Percentiles rank a stretch among this genome's conserved stretches.
Conservation (phyloP, 2,113 vertebrate genomes). For the Rana temporaria region DNA sequence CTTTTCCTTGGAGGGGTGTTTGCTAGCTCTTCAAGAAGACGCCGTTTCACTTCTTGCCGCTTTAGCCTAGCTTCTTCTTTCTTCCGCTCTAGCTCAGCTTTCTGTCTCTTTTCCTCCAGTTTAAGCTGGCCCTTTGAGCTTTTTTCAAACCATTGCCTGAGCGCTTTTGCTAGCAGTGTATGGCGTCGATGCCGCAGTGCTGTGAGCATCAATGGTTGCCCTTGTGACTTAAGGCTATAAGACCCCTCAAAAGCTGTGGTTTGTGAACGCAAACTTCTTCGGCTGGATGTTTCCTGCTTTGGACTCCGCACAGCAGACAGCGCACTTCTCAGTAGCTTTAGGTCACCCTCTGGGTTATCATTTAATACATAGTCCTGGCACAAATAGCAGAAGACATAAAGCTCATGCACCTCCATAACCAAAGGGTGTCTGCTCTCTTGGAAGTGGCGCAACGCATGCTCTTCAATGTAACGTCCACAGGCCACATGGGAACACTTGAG, state of each 20-base stretch:
- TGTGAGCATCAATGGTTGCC: slow-evolving; percentile 84
- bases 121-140: slow-evolving; percentile 81
- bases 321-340: slow-evolving; percentile 91
- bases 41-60: slow-evolving; percentile 87
- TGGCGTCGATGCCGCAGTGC: slow-evolving; percentile 91
- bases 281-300: slow-evolving; percentile 69
- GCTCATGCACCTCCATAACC: slow-evolving; percentile 95
- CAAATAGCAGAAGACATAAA: slow-evolving; percentile 95
- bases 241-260: slow-evolving; percentile 69
- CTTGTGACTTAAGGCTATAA: slow-evolving; percentile 68
- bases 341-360: slow-evolving; percentile 93
- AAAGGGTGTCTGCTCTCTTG: slow-evolving; percentile 87
- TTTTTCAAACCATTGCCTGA: slow-evolving; percentile 79
- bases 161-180: slow-evolving; percentile 80
- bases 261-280: slow-evolving; percentile 86
- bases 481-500: slow-evolving; percentile 97
- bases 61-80: slow-evolving; percentile 83
- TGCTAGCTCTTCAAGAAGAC: slow-evolving; percentile 89
- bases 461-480: slow-evolving; percentile 92
- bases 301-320: slow-evolving; percentile 81
- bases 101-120: slow-evolving; percentile 72
- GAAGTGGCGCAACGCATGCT: slow-evolving; percentile 93
- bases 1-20: slow-evolving; percentile 93
- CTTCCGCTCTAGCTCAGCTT: slow-evolving; percentile 81
- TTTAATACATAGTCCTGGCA: slow-evolving; percentile 97